Evolutionary conservation across 2,797 vertebrate species (phyloP), one percentile per base, ranked within the genome.

Genomic region (Mormyrops attenuatus): DNA sequence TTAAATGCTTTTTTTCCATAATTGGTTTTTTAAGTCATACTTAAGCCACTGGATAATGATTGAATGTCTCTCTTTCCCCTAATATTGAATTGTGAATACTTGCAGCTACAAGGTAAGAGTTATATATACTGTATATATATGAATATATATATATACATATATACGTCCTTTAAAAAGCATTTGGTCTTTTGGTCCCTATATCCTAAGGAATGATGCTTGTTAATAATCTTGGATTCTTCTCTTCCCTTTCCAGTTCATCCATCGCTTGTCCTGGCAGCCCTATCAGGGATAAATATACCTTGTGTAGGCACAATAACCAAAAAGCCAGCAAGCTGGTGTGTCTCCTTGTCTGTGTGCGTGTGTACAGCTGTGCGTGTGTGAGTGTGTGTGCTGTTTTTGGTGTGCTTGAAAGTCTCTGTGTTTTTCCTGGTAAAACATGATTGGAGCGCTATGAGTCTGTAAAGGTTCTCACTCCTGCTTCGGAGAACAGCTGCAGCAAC

Each of bases 151-250:
- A 90, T 92, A 90, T 91, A 90, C 82, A 94, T 90, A 95, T 96
- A 95, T 96, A 95, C 95, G 95, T 95, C 95, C 97, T 98, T 95
- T 97, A 98, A 98, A 99, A 98, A 97, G 97, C 96, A 95, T 97
- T 95, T 97, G 98, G 98, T 99, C 98, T 97, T 98, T 99, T 99
- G 98, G 98, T 99, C 98, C 98, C 97, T 98, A 98, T 98, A 97
- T 97, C 96, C 98, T 98, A 99, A 98, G 97, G 97, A 99, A 99
- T 98, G 97, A 98, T 98, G 97, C 97, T 97, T 97, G 97, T 97
- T 96, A 95, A 96, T 97, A 96, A 96, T 98, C 97, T 96, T 95
- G 96, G 96, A 97, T 97, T 97, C 96, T 96, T 95, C 94, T 93
- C 93, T 91, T 94, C 93, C 91, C 57, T 92, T 94, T 93, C 92